Conservation (phyloP, 2,113 vertebrate species). For the Bufo gargarizans region DNA sequence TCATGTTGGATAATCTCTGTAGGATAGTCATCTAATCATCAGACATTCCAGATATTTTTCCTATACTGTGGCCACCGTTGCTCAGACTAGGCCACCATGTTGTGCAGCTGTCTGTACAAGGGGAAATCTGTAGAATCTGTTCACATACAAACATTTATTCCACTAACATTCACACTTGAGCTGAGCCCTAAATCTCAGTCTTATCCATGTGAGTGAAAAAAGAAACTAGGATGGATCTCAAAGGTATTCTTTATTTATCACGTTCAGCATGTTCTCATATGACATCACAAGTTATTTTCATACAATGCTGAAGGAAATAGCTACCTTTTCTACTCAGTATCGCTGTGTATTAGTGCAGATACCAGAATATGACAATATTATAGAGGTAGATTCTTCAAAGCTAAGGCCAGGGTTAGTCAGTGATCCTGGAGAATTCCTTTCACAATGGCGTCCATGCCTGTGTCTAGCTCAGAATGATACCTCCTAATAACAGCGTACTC, state of each 20-base stretch:
- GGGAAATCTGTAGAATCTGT: not conserved
- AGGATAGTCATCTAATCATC: too few relatives aligned
- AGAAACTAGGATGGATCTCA: not conserved
- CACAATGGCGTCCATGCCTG: not conserved
- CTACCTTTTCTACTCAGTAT: not conserved
- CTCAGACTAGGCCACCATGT: too few relatives aligned
- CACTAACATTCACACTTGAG: too few relatives aligned
- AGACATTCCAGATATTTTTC: too few relatives aligned
- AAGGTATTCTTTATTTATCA: not conserved
- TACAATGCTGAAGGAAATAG: not conserved
- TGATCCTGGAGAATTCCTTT: not conserved
- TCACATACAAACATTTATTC: not conserved
- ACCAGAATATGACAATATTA: not conserved
- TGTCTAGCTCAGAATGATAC: not conserved
- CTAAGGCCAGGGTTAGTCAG: not conserved
- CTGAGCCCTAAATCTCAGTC: not conserved
- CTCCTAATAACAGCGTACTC: not conserved
- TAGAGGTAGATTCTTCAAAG: constrained; percentile 21
- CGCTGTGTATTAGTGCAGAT: not conserved
- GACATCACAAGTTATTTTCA: constrained; percentile 37
- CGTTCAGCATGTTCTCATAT: constrained; percentile 26
- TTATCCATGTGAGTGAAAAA: not conserved
- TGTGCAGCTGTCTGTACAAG: too few relatives aligned
- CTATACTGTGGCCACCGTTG: too few relatives aligned
- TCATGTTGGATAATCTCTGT: too few relatives aligned